Base-by-base conservation (phyloP, 2,888 invertebrate genomes). In the Pycnomerus fuliginosus region DNA sequence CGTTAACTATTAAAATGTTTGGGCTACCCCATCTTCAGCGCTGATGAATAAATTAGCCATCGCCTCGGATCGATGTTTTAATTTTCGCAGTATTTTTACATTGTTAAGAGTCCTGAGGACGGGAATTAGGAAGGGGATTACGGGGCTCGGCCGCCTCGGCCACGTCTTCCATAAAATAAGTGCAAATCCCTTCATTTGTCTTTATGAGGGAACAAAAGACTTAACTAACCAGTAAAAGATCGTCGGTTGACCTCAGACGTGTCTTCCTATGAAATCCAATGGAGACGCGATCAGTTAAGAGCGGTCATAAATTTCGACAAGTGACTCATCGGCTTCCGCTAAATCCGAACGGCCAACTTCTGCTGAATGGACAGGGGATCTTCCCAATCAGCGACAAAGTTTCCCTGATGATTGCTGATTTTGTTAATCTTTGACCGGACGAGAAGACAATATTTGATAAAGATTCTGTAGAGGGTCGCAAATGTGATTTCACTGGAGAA, bases 111-210 rank as follows among this genome's bases (percentile, higher is more conserved):
- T n/a, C n/a, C n/a, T n/a, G n/a, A n/a, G n/a, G n/a, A n/a, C n/a
- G n/a, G n/a, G n/a, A n/a, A n/a, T n/a, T n/a, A n/a, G n/a, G n/a
- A n/a, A n/a, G n/a, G n/a, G n/a, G n/a, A n/a, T n/a, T n/a, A n/a
- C n/a, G n/a, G n/a, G n/a, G n/a, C n/a, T n/a, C n/a, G n/a, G n/a
- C n/a, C n/a, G n/a, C n/a, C n/a, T n/a, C n/a, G n/a, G n/a, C n/a
- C 65, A 64, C 65, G 64, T 64, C 60, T 45, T 39, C 61, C 56
- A 62, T 64, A 64, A 65, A 68, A 67, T 65, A 62, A 68, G 65
- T 64, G 67, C 61, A 67, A 68, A 68, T 67, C 68, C 68, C 64
- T 68, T 70, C 68, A 68, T 70, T 70, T 68, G 67, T 68, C 69
- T 68, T 68, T 67, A 68, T 62, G 64, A 63, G 61, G 57, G 65